These are phyloP conservation scores for Athetis lepigone DNA, from an alignment of 2,888 invertebrate species.

Conservation along the genomic window DNA sequence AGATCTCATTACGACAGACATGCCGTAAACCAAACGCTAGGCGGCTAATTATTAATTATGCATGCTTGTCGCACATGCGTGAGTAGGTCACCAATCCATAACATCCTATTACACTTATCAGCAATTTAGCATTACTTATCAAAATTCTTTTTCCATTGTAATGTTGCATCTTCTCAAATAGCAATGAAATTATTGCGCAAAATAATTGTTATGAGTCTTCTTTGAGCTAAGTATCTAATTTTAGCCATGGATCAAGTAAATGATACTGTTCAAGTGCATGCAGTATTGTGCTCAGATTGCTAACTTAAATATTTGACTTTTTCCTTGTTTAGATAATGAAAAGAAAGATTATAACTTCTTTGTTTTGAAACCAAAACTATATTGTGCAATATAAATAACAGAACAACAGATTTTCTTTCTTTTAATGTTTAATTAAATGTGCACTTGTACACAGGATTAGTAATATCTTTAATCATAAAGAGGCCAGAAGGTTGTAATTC, in stretches of 20 bases:
- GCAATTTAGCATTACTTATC: slow-evolving; percentile 25
- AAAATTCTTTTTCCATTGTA: slow-evolving; percentile 2
- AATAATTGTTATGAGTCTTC: not conserved
- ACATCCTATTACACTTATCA: slow-evolving; percentile 35
- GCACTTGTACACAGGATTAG: slow-evolving; percentile 1
- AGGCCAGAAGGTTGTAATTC: slow-evolving; percentile 1
- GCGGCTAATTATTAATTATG: slow-evolving; percentile 7
- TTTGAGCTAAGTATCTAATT: not conserved
- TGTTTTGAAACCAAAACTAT: slow-evolving; percentile 2
- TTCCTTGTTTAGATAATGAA: not conserved
- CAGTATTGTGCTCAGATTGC: too few species aligned
- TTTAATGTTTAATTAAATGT: not conserved
- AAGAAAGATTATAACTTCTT: not conserved
- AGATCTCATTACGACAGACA: slow-evolving; percentile 60
- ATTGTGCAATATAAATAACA: not conserved
- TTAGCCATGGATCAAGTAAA: not conserved
- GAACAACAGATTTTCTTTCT: slow-evolving; percentile 8
- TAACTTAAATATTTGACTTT: not conserved
- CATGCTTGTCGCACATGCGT: slow-evolving; percentile 53
- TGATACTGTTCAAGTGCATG: not conserved
- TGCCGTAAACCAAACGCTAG: slow-evolving; percentile 36
- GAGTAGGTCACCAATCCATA: slow-evolving; percentile 34
- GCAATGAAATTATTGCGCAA: slow-evolving; percentile 1
- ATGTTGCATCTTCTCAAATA: slow-evolving; percentile 15
- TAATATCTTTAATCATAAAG: slow-evolving; percentile 14